Base-by-base conservation (phyloP, 2,888 invertebrate species). In the Protonemura montana region DNA sequence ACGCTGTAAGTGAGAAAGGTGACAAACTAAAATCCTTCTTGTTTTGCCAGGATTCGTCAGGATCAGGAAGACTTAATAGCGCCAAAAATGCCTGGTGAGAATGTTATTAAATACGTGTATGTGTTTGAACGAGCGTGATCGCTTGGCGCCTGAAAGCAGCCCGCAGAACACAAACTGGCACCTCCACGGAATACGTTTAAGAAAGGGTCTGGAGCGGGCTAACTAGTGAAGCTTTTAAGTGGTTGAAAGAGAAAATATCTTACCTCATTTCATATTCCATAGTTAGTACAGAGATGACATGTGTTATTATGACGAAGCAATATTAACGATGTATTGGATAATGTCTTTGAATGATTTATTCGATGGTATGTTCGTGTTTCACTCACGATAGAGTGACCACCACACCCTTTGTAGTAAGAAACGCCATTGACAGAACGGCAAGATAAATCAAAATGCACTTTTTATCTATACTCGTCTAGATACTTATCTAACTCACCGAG, bases 391-490 rank as follows among this genome's bases (percentile, higher is more conserved):
- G 5, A 41, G 13, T 41, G 41, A 7, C 41, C 59, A 59, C 59
- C 59, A 59, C 59, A 59, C 59, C 59, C 59, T 21, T 59, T 59
- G 59, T 59, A 59, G 59, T 59, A 59, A 59, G 59, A 59, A 59
- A 59, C 59, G 59, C 59, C 59, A 59, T 10, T 59, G 59, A 59
- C 59, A 59, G 35, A 59, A 59, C 59, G 7, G 59, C 13, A 59
- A 59, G 59, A 59, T 59, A 59, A 59, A 59, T 59, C 13, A 21
- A 59, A 59, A 21, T 59, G 59, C 59, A 59, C 13, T 59, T 59
- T 21, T 59, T 21, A 13, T 59, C 59, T 59, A 16, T 1, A 21
- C 35, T 35, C 35, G 35, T 10, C 35, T 3, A 35, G 35, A 35
- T 35, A 35, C 35, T 10, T 35, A 35, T 35, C 35, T 35, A 35